Evolutionary conservation across 1,140 invertebrate genomes (phyloP).

Genomic region (Tribolium madens): DNA sequence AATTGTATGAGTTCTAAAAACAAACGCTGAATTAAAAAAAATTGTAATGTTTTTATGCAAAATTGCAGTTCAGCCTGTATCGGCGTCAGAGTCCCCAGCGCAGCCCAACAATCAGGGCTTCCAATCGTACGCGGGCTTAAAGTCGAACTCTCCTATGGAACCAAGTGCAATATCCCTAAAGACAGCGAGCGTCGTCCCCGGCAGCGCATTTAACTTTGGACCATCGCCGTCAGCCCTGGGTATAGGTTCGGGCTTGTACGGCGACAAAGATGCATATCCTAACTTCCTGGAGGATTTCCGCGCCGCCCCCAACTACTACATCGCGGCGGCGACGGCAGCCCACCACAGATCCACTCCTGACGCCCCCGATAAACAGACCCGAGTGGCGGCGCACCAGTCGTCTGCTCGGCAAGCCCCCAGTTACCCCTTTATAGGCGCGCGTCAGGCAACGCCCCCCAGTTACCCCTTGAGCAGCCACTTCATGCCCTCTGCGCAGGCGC

Average conservation of each 20-base stretch:
- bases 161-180: slow-evolving; percentile 70
- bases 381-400: slow-evolving; percentile 62
- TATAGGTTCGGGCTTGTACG: slow-evolving; percentile 68
- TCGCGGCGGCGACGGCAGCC: slow-evolving; percentile 69
- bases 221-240: slow-evolving; percentile 69
- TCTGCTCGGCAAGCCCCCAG: slow-evolving; percentile 59
- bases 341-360: slow-evolving; percentile 63
- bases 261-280: slow-evolving; percentile 69
- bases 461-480: slow-evolving; percentile 69
- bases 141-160: slow-evolving; percentile 67
- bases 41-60: no score
- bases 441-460: slow-evolving; percentile 66
- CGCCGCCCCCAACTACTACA: slow-evolving; percentile 70
- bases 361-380: slow-evolving; percentile 67
- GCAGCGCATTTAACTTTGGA: slow-evolving; percentile 79
- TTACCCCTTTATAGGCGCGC: slow-evolving; percentile 69
- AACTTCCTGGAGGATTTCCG: slow-evolving; percentile 75
- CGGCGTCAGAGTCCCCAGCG: slow-evolving; percentile 43
- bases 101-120: slow-evolving; percentile 64
- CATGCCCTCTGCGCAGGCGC: slow-evolving; percentile 65
- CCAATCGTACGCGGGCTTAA: slow-evolving; percentile 69
- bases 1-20: no score
- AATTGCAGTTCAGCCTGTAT: slow-evolving; percentile 1
- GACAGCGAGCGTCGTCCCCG: slow-evolving; percentile 73
- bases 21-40: no score